These are phyloP conservation scores for Babyrousa celebensis DNA, from an alignment of 2,797 vertebrate genomes.

Conservation along the genomic window DNA sequence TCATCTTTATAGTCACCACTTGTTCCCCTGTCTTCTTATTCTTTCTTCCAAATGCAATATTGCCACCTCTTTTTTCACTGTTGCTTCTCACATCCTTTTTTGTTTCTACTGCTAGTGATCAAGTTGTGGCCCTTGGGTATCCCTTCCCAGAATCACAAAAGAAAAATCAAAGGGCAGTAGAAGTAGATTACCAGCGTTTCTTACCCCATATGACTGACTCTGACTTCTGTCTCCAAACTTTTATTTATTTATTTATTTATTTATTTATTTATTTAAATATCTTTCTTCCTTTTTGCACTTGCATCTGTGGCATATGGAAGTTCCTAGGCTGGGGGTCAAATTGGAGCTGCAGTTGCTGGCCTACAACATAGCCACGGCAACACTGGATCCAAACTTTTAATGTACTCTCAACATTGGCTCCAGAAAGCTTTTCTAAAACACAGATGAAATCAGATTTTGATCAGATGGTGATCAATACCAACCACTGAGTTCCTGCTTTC, in stretches of 20 bases:
- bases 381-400: not conserved
- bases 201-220: not conserved
- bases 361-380: no score
- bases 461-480: not conserved
- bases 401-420: not conserved
- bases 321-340: no score
- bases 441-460: conserved; percentile 38
- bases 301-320: no score
- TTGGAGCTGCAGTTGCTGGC: no score
- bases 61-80: not conserved
- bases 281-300: no score
- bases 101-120: conserved; percentile 38
- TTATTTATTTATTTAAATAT: not conserved
- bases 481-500: not conserved
- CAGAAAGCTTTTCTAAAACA: conserved; percentile 42
- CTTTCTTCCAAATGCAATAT: not conserved
- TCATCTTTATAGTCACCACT: not conserved
- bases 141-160: not conserved
- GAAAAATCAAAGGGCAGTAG: not conserved
- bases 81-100: conserved; percentile 36
- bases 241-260: not conserved
- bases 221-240: not conserved
- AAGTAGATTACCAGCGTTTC: not conserved
- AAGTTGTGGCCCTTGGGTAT: not conserved
- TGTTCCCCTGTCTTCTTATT: conserved; percentile 12